phyloP scores from a whole-genome alignment of 2,797 vertebrate genomes.

The Vireo griseus region DNA sequence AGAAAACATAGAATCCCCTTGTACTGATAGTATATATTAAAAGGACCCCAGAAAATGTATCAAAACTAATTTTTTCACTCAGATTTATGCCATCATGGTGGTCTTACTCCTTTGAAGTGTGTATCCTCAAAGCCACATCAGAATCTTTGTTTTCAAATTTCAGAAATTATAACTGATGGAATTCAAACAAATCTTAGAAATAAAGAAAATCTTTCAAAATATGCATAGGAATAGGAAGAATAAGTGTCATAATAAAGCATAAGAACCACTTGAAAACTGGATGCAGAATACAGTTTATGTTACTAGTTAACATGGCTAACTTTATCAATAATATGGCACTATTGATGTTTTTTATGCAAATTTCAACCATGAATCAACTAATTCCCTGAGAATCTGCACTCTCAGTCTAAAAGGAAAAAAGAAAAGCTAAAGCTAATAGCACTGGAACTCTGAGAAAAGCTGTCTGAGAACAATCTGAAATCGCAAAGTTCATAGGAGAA shows the following conservation, averaged over 20 bases:
- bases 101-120: not conserved
- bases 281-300: not conserved
- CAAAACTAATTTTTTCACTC: not conserved
- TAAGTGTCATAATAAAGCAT: not conserved
- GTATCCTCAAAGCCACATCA: not conserved
- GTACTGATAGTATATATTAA: not conserved
- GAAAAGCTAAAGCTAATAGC: not conserved
- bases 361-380: not conserved
- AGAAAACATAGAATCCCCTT: not conserved
- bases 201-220: not conserved
- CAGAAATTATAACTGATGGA: not conserved
- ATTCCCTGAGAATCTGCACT: not conserved
- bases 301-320: not conserved
- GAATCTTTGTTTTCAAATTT: not conserved
- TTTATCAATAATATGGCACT: not conserved
- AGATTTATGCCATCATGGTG: not conserved
- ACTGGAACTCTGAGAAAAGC: not conserved
- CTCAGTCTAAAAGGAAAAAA: not conserved
- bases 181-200: not conserved
- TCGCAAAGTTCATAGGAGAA: not conserved
- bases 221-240: not conserved
- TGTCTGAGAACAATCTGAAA: not conserved
- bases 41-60: fast-evolving
- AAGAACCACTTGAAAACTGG: not conserved
- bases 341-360: not conserved